A percentile compares a stretch with the other conserved stretches of the same genome.
phyloP scores from a whole-genome alignment of 2,888 invertebrate species.

The Melanchra persicariae region DNA sequence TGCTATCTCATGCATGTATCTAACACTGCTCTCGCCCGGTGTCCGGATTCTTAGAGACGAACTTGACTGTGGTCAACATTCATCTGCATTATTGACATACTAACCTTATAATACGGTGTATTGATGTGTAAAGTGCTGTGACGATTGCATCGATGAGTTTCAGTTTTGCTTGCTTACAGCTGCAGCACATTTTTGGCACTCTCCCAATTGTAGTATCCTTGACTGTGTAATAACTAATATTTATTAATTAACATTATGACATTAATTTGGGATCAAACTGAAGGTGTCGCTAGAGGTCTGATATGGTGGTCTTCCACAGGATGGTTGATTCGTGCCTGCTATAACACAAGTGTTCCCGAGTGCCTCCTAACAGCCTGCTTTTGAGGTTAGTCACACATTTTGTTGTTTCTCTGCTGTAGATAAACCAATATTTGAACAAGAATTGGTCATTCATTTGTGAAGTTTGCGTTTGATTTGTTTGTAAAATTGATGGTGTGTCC shows the following conservation, averaged over 20 bases:
- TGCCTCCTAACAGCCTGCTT: slow-evolving; percentile 89
- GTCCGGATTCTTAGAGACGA: slow-evolving; percentile 60
- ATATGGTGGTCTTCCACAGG: slow-evolving; percentile 87
- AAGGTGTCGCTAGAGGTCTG: slow-evolving; percentile 72
- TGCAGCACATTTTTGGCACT: slow-evolving; percentile 85
- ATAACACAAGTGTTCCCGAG: slow-evolving; percentile 87
- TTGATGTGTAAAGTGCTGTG: slow-evolving; percentile 65
- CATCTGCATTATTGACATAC: slow-evolving; percentile 69
- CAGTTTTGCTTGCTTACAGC: slow-evolving; percentile 82
- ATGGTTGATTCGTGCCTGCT: slow-evolving; percentile 86
- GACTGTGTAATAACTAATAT: slow-evolving; percentile 81
- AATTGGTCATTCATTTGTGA: slow-evolving; percentile 53
- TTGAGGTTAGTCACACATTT: slow-evolving; percentile 85
- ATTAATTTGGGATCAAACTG: slow-evolving; percentile 70
- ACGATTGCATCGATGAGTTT: slow-evolving; percentile 82
- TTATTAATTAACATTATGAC: slow-evolving; percentile 64
- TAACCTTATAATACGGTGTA: slow-evolving; percentile 74
- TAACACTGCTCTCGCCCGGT: slow-evolving; percentile 63
- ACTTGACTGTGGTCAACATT: slow-evolving; percentile 67
- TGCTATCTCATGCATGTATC: slow-evolving; percentile 70
- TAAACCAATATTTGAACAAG: slow-evolving; percentile 54
- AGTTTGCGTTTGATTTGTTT: slow-evolving; percentile 38
- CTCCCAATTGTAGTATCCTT: slow-evolving; percentile 87
- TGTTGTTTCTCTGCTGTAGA: slow-evolving; percentile 54
- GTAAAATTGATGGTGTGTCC: slow-evolving; percentile 31